Percentiles rank a stretch among this genome's conserved stretches.
Evolutionary conservation across 2,888 invertebrate species (phyloP).

Genomic region (Aphidius colemani): DNA sequence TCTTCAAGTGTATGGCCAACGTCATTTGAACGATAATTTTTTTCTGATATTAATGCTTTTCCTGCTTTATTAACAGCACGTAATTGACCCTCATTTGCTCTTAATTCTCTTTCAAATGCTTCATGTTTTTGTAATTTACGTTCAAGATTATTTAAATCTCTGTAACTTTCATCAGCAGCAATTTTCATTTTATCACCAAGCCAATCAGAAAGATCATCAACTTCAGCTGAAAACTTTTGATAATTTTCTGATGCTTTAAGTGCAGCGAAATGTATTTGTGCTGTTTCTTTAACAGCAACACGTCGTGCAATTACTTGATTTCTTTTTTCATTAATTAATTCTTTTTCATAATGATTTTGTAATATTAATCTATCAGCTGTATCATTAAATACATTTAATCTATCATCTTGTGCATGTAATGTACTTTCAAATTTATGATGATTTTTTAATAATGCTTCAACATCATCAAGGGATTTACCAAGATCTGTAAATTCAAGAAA

Average conservation of each 20-base stretch:
- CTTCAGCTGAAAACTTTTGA: conserved; percentile 91
- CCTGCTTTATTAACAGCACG: conserved; percentile 83
- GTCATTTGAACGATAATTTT: conserved; percentile 71
- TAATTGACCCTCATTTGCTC: conserved; percentile 92
- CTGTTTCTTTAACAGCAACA: conserved; percentile 74
- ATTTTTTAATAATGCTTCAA: conserved; percentile 88
- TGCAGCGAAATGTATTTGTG: conserved; percentile 74
- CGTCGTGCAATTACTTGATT: conserved; percentile 77
- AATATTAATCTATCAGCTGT: conserved; percentile 81
- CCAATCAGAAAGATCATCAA: conserved; percentile 89
- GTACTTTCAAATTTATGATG: conserved; percentile 94
- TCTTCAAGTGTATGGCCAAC: conserved; percentile 71
- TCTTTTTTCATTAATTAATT: conserved; percentile 74
- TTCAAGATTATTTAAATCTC: conserved; percentile 87
- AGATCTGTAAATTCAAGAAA: conserved; percentile 87
- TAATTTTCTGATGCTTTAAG: conserved; percentile 85
- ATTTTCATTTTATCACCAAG: conserved; percentile 89
- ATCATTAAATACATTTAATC: conserved; percentile 80
- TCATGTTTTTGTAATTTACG: conserved; percentile 94
- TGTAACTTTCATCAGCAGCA: conserved; percentile 90
- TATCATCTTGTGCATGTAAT: conserved; percentile 89
- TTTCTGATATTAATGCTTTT: conserved; percentile 72
- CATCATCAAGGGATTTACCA: conserved; percentile 88
- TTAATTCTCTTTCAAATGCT: conserved; percentile 92
- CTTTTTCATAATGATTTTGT: conserved; percentile 78